A percentile compares a stretch with the other conserved stretches of the same genome.
Evolutionary conservation across 2,888 invertebrate genomes (phyloP).

Genomic region (Lycia hirtaria): DNA sequence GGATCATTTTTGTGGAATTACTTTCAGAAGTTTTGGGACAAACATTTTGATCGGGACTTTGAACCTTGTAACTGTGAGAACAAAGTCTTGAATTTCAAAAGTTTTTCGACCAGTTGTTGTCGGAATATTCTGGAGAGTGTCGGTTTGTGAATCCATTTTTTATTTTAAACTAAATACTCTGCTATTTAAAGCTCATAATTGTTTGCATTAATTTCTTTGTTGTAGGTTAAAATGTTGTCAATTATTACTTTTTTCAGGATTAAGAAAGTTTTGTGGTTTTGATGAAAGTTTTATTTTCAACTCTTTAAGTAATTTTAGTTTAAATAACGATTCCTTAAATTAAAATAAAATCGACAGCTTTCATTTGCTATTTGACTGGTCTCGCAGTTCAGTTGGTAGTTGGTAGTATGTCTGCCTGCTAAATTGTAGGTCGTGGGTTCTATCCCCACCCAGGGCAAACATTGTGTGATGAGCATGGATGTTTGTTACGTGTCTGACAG

Average conservation of each 20-base stretch:
- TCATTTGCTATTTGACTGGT: no score
- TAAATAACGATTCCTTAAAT: no score
- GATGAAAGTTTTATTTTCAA: neutral
- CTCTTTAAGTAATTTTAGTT: no score
- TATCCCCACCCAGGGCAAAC: no score
- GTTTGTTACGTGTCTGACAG: no score
- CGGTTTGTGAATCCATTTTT: neutral
- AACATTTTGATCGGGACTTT: constrained; percentile 6
- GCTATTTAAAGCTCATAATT: neutral
- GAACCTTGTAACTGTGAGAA: neutral
- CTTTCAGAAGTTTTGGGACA: constrained; percentile 24
- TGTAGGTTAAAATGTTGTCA: neutral
- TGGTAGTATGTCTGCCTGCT: no score
- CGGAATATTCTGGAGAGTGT: constrained; percentile 11
- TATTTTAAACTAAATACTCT: neutral
- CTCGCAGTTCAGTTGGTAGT: no score
- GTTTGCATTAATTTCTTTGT: neutral
- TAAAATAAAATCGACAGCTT: no score
- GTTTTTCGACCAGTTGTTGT: constrained; percentile 5
- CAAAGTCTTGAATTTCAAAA: constrained; percentile 14
- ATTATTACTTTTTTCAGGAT: neutral
- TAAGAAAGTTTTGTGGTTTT: neutral
- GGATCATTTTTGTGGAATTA: constrained; percentile 38
- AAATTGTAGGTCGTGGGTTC: no score
- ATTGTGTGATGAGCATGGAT: no score